These are phyloP conservation scores for Rhinophrynus dorsalis DNA, from an alignment of 2,797 vertebrate species.

Conservation along the genomic window DNA sequence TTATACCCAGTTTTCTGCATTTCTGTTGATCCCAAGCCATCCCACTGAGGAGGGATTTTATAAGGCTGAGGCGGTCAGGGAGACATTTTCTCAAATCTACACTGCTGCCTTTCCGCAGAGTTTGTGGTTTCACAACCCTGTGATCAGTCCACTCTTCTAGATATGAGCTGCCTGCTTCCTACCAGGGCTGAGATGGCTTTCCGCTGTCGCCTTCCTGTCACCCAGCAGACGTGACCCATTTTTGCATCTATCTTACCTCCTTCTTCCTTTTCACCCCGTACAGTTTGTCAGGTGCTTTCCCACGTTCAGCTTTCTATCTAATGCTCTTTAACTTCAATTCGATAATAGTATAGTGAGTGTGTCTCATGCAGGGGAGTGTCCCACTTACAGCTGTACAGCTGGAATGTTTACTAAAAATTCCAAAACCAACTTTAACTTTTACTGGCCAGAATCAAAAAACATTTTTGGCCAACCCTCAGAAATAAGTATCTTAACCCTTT, in stretches of 20 bases:
- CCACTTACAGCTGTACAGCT: neutral
- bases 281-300: constrained; percentile 28
- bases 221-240: constrained; percentile 16
- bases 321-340: neutral
- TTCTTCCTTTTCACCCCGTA: constrained; percentile 1
- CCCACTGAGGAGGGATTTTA: too few species aligned
- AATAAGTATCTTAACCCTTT: too few species aligned
- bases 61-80: too few species aligned
- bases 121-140: neutral
- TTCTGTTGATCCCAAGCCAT: too few species aligned
- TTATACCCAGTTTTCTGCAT: too few species aligned
- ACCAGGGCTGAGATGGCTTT: neutral
- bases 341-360: neutral
- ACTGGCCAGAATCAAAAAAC: too few species aligned
- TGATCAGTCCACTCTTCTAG: neutral
- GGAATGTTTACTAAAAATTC: neutral
- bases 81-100: too few species aligned
- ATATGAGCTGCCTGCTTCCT: neutral
- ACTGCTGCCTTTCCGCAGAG: too few species aligned
- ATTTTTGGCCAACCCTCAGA: too few species aligned
- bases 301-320: neutral
- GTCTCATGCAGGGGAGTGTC: neutral
- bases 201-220: constrained; percentile 14
- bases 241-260: constrained; percentile 13
- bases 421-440: neutral